These are phyloP conservation scores for Thereva nobilitata DNA, from an alignment of 2,888 invertebrate species.

Conservation along the genomic window DNA sequence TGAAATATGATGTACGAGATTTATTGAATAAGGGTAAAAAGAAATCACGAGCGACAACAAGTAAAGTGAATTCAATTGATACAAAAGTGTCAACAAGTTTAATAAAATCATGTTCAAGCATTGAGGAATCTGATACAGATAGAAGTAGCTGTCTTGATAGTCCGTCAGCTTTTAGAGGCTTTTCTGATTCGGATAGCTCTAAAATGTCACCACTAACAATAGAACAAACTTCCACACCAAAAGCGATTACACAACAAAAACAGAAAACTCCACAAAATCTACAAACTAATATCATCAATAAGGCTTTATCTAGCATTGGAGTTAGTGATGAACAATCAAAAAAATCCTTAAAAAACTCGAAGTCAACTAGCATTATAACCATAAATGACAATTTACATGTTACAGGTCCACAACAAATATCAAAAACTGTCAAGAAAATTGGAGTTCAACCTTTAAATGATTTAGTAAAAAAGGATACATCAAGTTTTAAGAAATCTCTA, in stretches of 20 bases:
- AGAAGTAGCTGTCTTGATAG: slow-evolving; percentile 29
- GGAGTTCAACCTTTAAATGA: no score
- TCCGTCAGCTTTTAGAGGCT: slow-evolving; percentile 36
- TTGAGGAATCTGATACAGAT: slow-evolving; percentile 21
- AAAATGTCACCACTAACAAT: slow-evolving; percentile 14
- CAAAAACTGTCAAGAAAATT: no score
- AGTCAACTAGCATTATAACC: no score
- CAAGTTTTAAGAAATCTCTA: no score
- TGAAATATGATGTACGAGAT: slow-evolving; percentile 56
- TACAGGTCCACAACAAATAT: no score
- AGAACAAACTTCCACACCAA: slow-evolving; percentile 10
- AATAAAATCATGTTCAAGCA: neutral
- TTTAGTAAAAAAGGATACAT: no score
- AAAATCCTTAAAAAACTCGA: no score
- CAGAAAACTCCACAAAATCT: neutral
- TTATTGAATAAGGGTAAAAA: slow-evolving; percentile 53
- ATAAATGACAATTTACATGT: no score
- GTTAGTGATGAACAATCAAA: no score
- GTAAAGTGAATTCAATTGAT: slow-evolving; percentile 45
- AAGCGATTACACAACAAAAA: neutral
- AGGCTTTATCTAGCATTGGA: no score
- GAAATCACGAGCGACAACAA: slow-evolving; percentile 56
- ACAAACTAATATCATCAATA: neutral
- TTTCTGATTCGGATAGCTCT: slow-evolving; percentile 35
- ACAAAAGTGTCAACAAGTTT: neutral